Conservation (phyloP, 2,888 invertebrate species). For the Trachelus troglodyta region DNA sequence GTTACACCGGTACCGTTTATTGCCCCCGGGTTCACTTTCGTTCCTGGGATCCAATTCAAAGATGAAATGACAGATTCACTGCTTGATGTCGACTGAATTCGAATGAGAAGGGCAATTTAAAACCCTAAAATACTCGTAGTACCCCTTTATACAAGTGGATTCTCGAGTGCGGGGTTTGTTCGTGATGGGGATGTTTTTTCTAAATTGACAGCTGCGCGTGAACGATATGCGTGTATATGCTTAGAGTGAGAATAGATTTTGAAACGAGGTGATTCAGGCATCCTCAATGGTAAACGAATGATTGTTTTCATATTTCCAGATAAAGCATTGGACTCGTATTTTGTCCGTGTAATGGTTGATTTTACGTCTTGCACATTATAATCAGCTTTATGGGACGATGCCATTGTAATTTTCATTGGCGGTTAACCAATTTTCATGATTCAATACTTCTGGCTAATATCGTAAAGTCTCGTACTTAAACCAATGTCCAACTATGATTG, state of each 20-base stretch:
- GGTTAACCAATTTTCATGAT: background rate
- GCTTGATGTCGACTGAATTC: slow-evolving; percentile 15
- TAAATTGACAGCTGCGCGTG: slow-evolving; percentile 20
- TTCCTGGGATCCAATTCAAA: slow-evolving; percentile 13
- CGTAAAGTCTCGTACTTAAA: background rate
- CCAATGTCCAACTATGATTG: background rate
- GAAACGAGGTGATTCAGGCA: background rate
- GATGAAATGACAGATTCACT: slow-evolving; percentile 21
- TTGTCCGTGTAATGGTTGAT: background rate
- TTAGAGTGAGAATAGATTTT: background rate
- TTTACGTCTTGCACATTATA: background rate
- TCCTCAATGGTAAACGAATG: background rate
- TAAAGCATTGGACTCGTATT: background rate
- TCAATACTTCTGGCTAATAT: background rate
- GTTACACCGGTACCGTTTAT: background rate
- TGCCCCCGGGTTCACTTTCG: slow-evolving; percentile 10
- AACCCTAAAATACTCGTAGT: slow-evolving; percentile 10
- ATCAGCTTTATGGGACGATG: background rate
- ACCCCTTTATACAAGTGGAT: slow-evolving; percentile 16
- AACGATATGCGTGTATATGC: background rate
- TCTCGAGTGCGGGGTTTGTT: slow-evolving; percentile 11
- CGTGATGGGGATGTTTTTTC: slow-evolving; percentile 11
- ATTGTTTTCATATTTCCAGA: background rate
- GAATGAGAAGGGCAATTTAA: slow-evolving; percentile 22
- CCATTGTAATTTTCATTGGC: background rate